Percentiles rank a stretch among this genome's conserved stretches.
phyloP scores from a whole-genome alignment of 2,888 invertebrate genomes.

The Mimas tiliae region DNA sequence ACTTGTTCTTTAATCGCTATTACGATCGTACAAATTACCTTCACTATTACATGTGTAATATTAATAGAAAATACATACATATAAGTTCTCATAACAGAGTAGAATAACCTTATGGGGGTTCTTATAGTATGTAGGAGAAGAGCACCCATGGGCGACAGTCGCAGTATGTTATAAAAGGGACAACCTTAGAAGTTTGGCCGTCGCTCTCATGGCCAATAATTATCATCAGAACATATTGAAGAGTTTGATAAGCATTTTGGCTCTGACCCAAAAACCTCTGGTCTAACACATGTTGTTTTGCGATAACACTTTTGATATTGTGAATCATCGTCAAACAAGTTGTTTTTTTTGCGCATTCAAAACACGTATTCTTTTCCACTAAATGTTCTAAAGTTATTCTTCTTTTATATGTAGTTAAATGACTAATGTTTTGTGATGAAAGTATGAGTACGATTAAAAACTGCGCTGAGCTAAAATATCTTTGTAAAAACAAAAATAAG shows the following conservation, averaged over 20 bases:
- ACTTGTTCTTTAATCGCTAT: background rate
- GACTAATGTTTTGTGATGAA: background rate
- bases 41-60: background rate
- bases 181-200: background rate
- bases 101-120: background rate
- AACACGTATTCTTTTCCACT: background rate
- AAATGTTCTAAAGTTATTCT: background rate
- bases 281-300: constrained; percentile 17
- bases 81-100: background rate
- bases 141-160: background rate
- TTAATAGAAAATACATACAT: background rate
- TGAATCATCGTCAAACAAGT: constrained; percentile 12
- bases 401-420: background rate
- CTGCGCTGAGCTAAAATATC: too few species aligned
- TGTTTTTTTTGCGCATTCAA: background rate
- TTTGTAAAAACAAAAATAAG: too few species aligned
- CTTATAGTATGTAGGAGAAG: too few species aligned
- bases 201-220: background rate
- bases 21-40: background rate
- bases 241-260: constrained; percentile 12
- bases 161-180: background rate
- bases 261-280: constrained; percentile 16
- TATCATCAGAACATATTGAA: constrained; percentile 4
- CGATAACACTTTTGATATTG: background rate
- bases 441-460: too few species aligned